Percentiles rank a stretch among this genome's conserved stretches.
phyloP scores from a whole-genome alignment of 2,888 invertebrate species.

The Sepiola atlantica region DNA sequence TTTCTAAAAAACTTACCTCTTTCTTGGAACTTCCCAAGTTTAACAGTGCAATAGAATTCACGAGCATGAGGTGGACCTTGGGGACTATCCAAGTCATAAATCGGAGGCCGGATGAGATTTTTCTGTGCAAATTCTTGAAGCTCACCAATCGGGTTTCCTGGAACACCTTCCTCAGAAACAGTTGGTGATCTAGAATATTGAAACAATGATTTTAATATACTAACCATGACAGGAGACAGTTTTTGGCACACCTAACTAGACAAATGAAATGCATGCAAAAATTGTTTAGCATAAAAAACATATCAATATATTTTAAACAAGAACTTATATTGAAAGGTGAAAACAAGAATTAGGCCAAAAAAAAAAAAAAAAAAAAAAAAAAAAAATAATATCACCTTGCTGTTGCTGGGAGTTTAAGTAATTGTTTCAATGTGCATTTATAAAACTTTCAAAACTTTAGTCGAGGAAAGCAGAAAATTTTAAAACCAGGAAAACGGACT shows the following conservation, averaged over 20 bases:
- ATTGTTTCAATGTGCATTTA: no score
- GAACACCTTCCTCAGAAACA: slow-evolving; percentile 83
- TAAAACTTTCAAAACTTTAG: no score
- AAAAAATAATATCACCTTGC: no score
- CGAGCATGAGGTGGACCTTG: slow-evolving; percentile 94
- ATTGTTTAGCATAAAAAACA: no score
- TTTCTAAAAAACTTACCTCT: slow-evolving; percentile 60
- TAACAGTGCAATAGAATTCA: slow-evolving; percentile 93
- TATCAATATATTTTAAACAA: no score
- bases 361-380: no score
- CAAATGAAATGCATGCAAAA: background rate
- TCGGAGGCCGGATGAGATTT: slow-evolving; percentile 94
- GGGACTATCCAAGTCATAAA: slow-evolving; percentile 89
- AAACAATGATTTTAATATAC: background rate
- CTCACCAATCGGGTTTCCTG: slow-evolving; percentile 91
- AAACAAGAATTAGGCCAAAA: no score
- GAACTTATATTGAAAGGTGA: no score
- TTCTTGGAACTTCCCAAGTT: slow-evolving; percentile 88
- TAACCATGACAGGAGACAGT: background rate
- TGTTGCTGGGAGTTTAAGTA: no score
- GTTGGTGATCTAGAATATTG: slow-evolving; percentile 49
- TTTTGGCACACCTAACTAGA: background rate
- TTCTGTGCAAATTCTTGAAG: slow-evolving; percentile 95
- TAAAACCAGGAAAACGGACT: no score
- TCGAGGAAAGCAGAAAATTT: no score